Base-by-base conservation (phyloP, 64 coral and sea anemone species). In the Stichodactyla helianthus region DNA sequence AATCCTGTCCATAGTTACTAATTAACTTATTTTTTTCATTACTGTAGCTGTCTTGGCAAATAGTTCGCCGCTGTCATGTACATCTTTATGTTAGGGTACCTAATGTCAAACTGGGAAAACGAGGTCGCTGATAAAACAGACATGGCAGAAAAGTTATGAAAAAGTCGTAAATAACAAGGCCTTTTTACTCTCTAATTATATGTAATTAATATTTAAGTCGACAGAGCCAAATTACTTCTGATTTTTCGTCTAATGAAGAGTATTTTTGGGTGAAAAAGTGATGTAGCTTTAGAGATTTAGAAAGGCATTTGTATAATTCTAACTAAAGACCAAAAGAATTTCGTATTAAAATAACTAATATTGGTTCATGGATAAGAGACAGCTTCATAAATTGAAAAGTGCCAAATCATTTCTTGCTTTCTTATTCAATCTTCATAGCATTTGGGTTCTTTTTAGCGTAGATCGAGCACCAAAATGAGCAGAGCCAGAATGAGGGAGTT, bases 11-110 rank as follows among this genome's bases (percentile, higher is more conserved):
- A 9, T 74, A 31, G 68, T 74, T 74, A 74, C 68, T 74, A 74
- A 74, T 74, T 74, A 74, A 74, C 68, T 74, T 74, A 74, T 74
- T 12, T 74, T 74, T 31, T 31, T 68, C 14, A 68, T 68, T 35
- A 74, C 68, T 74, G 25, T 31, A 74, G 25, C 0, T 27, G 68
- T 74, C 68, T 74, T 31, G 68, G 27, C 68, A 74, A 25, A 68
- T 35, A 26, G 26, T 74, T 74, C 4, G 2, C 25, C 20, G 25
- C 22, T 31, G 68, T 74, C 68, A 74, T 74, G 68, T 74, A 74
- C 26, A 23, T 74, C n/a, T 74, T 74, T 74, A 27, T 74, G 68
- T 74, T 10, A 6, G 25, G 62, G 25, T 2, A 74, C 25, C 7
- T 74, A 31, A 19, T 74, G 26, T 74, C 68, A 74, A 74, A 74